A percentile compares a stretch with the other conserved stretches of the same genome.
These are phyloP conservation scores for Salvelinus sp. DNA, from an alignment of 2,113 vertebrate genomes.

Conservation along the genomic window DNA sequence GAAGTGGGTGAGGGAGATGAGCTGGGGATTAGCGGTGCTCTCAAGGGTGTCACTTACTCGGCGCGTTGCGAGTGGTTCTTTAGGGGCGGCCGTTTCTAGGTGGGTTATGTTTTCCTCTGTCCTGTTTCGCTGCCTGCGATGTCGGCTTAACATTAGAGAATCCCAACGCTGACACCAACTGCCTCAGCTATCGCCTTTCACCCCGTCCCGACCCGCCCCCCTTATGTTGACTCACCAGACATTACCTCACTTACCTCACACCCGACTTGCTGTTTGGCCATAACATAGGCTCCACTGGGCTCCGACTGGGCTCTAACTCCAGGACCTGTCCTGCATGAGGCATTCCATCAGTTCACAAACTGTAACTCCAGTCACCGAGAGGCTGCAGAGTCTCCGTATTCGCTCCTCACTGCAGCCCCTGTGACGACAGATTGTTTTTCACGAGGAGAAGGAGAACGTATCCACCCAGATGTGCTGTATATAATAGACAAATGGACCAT, in stretches of 20 bases:
- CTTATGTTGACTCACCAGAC: slow-evolving; percentile 68
- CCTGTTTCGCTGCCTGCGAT: slow-evolving; percentile 35
- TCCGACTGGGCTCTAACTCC: background rate
- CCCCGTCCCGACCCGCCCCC: slow-evolving; percentile 42
- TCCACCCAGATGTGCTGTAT: slow-evolving; percentile 60
- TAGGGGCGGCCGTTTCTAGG: slow-evolving; percentile 18
- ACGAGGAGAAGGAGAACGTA: slow-evolving; percentile 45
- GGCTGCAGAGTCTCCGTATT: slow-evolving; percentile 30
- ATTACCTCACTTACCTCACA: slow-evolving; percentile 67
- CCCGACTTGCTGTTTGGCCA: slow-evolving; percentile 69
- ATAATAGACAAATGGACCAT: slow-evolving; percentile 51
- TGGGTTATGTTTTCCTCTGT: slow-evolving; percentile 19
- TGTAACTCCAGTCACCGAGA: slow-evolving; percentile 42
- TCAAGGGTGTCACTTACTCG: background rate
- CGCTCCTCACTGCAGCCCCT: background rate
- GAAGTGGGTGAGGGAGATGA: too few relatives aligned
- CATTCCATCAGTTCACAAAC: slow-evolving; percentile 51
- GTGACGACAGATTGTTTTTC: slow-evolving; percentile 54
- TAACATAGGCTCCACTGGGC: slow-evolving; percentile 62
- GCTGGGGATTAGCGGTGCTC: background rate
- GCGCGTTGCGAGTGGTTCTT: background rate
- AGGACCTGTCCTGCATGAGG: slow-evolving; percentile 14
- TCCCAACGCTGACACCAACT: background rate
- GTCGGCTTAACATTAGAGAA: slow-evolving; percentile 61
- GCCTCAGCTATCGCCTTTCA: slow-evolving; percentile 19